Percentiles rank a stretch among this genome's conserved stretches.
Evolutionary conservation across 2,888 invertebrate species (phyloP).

Genomic region (Ophraella communa): DNA sequence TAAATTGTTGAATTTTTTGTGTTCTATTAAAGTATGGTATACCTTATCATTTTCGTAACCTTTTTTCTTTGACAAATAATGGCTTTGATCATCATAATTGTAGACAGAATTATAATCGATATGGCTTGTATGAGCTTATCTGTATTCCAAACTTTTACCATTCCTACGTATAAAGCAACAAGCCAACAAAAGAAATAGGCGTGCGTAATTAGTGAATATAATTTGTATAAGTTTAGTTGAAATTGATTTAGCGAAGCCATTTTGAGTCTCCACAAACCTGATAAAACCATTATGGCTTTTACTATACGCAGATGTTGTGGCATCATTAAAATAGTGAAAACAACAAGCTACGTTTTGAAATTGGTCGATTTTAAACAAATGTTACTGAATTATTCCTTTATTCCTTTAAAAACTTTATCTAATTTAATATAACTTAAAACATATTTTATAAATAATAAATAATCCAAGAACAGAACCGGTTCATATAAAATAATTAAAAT

Average conservation of each 20-base stretch:
- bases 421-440: too few relatives aligned
- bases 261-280: constrained; percentile 8
- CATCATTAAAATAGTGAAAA: constrained; percentile 1
- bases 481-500: too few relatives aligned
- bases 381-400: too few relatives aligned
- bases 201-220: background rate
- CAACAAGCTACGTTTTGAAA: too few relatives aligned
- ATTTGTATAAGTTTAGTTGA: background rate
- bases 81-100: background rate
- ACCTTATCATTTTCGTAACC: constrained; percentile 2
- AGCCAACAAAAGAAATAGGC: background rate
- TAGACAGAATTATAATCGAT: constrained; percentile 3
- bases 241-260: background rate
- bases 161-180: background rate
- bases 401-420: too few relatives aligned
- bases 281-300: constrained; percentile 7
- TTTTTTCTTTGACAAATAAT: constrained; percentile 2
- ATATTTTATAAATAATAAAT: too few relatives aligned
- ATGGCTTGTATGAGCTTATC: background rate
- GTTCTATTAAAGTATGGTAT: background rate
- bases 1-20: background rate
- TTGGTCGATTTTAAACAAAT: too few relatives aligned
- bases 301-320: constrained; percentile 8
- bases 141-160: background rate
- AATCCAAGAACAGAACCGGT: too few relatives aligned